A percentile compares a stretch with the other conserved stretches of the same genome.
Evolutionary conservation across 2,888 invertebrate species (phyloP).

Genomic region (Neocrepidodera transversa): DNA sequence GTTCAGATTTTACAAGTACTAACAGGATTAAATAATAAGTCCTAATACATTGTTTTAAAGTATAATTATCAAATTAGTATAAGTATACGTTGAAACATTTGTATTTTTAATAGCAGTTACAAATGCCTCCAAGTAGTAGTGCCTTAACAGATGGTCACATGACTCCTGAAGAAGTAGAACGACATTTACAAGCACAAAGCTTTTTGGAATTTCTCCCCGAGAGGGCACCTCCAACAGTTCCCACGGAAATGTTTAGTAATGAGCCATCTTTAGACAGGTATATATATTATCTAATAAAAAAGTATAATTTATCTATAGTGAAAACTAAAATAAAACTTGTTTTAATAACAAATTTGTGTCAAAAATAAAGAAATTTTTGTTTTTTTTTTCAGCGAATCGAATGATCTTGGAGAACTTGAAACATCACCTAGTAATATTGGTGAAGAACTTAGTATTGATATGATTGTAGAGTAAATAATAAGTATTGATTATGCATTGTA

Average conservation of each 20-base stretch:
- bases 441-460: conserved; percentile 78
- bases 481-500: neutral
- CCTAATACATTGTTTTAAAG: too few relatives aligned
- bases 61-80: too few relatives aligned
- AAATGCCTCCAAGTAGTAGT: conserved; percentile 63
- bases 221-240: conserved; percentile 87
- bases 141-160: conserved; percentile 80
- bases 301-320: too few relatives aligned
- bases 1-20: too few relatives aligned
- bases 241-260: conserved; percentile 94
- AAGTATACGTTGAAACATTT: too few relatives aligned
- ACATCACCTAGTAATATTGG: conserved; percentile 83
- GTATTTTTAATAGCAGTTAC: conserved; percentile 50
- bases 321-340: too few relatives aligned
- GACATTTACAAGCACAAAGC: conserved; percentile 86
- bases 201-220: conserved; percentile 83
- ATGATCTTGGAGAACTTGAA: conserved; percentile 78
- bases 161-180: conserved; percentile 90
- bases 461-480: conserved; percentile 63
- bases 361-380: too few relatives aligned
- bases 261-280: conserved; percentile 88
- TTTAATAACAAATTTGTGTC: too few relatives aligned
- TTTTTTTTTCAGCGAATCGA: conserved; percentile 74
- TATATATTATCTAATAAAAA: too few relatives aligned
- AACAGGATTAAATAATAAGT: too few relatives aligned